Evolutionary conservation across 2,888 invertebrate genomes (phyloP).

Genomic region (Drosophila setosimentum): DNA sequence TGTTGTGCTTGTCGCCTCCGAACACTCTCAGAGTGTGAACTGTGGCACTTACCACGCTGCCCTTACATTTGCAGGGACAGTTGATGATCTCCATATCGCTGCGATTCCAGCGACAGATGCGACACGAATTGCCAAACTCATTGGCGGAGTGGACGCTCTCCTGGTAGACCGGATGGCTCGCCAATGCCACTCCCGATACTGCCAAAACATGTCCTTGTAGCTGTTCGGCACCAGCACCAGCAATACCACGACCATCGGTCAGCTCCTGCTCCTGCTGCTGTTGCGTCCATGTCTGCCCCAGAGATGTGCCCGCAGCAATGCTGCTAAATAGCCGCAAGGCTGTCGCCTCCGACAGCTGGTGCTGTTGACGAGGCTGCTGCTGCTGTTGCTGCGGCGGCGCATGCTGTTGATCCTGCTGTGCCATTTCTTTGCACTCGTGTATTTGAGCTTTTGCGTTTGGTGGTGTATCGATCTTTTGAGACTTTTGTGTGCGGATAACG

Average conservation of each 20-base stretch:
- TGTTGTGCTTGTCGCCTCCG: neutral
- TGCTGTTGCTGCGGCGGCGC: slow-evolving; percentile 4
- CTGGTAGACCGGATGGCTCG: slow-evolving; percentile 24
- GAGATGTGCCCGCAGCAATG: slow-evolving; percentile 31
- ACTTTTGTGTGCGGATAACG: slow-evolving; percentile 34
- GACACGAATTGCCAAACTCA: slow-evolving; percentile 80
- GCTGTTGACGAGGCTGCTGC: neutral
- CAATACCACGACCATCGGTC: neutral
- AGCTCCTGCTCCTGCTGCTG: neutral
- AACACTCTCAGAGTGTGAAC: neutral
- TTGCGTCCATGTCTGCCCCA: neutral
- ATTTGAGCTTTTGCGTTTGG: slow-evolving; percentile 7
- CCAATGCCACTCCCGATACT: neutral
- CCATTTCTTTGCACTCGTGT: slow-evolving; percentile 35
- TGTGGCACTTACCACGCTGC: slow-evolving; percentile 80
- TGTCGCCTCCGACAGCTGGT: slow-evolving; percentile 64
- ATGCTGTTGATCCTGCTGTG: slow-evolving; percentile 32
- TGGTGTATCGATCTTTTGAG: slow-evolving; percentile 13
- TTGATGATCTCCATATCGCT: slow-evolving; percentile 76
- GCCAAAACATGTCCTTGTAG: slow-evolving; percentile 5
- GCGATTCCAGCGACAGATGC: slow-evolving; percentile 83
- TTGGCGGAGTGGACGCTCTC: slow-evolving; percentile 74
- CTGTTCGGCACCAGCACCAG: slow-evolving; percentile 9
- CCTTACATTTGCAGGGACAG: slow-evolving; percentile 83
- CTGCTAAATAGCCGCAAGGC: slow-evolving; percentile 73